These are phyloP conservation scores for Xiphias gladius DNA, from an alignment of 2,113 vertebrate genomes.

Conservation along the genomic window DNA sequence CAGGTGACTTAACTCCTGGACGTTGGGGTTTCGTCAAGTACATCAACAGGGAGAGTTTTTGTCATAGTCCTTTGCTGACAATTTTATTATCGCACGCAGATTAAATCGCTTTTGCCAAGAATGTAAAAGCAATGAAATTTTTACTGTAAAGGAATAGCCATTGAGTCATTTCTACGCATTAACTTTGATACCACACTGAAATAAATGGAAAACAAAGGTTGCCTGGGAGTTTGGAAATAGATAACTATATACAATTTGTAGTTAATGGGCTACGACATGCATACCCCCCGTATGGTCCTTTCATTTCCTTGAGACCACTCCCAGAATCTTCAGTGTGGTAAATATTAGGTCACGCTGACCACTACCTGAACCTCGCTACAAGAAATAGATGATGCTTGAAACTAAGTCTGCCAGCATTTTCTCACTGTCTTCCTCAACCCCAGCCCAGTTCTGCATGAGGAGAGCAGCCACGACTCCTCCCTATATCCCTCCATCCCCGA, in stretches of 20 bases:
- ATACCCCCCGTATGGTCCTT: not conserved
- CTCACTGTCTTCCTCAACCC: conserved; percentile 36
- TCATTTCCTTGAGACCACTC: conserved; percentile 19
- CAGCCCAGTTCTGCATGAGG: conserved; percentile 23
- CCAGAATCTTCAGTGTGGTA: conserved; percentile 14
- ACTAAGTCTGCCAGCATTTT: conserved; percentile 24
- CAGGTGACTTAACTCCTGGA: not conserved
- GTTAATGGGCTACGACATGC: conserved; percentile 9
- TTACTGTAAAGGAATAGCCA: not conserved
- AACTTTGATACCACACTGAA: not conserved
- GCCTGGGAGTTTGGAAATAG: not conserved
- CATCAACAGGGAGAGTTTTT: not conserved
- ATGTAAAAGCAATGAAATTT: not conserved
- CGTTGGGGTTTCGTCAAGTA: not conserved
- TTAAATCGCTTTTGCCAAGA: not conserved
- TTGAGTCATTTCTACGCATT: not conserved
- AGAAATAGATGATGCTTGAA: conserved; percentile 51
- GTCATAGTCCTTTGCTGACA: not conserved
- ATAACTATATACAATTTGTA: conserved; percentile 1
- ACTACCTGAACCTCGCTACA: conserved; percentile 51
- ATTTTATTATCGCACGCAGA: not conserved
- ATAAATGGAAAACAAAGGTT: conserved; percentile 24
- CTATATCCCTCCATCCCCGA: conserved; percentile 45
- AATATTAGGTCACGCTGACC: conserved; percentile 38
- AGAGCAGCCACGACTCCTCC: conserved; percentile 38